These are phyloP conservation scores for Otolemur crassicaudatus DNA, from an alignment of 2,797 vertebrate species.

Conservation along the genomic window DNA sequence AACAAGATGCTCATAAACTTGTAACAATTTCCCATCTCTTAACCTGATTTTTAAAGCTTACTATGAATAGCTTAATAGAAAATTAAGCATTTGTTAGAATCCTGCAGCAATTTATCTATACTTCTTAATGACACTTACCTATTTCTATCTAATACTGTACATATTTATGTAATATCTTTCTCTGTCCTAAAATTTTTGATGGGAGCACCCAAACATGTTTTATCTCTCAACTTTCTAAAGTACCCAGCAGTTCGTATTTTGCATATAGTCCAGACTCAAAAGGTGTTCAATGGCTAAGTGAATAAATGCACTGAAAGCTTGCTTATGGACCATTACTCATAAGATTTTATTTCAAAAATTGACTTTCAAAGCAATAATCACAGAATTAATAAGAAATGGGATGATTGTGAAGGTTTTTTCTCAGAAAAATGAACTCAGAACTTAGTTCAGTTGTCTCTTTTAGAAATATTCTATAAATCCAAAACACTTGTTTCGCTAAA, in stretches of 20 bases:
- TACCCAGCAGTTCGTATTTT: neutral
- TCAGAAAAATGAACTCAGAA: slow-evolving; percentile 51
- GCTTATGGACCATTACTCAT: slow-evolving; percentile 18
- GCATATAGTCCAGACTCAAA: slow-evolving; percentile 14
- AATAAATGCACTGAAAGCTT: slow-evolving; percentile 57
- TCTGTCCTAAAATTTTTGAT: slow-evolving; percentile 11
- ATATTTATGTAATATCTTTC: neutral
- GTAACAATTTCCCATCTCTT: slow-evolving; percentile 9
- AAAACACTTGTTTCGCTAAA: slow-evolving; percentile 66
- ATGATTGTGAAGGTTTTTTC: slow-evolving; percentile 26
- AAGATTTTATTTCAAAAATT: slow-evolving; percentile 56
- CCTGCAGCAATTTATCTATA: neutral
- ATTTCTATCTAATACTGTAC: slow-evolving; percentile 13
- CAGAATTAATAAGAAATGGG: slow-evolving; percentile 55
- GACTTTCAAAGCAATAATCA: slow-evolving; percentile 21
- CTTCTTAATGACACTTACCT: slow-evolving; percentile 19
- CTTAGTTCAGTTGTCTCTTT: slow-evolving; percentile 35
- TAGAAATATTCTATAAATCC: slow-evolving; percentile 58
- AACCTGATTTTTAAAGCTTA: slow-evolving; percentile 43
- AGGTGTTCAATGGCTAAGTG: neutral
- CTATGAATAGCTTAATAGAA: slow-evolving; percentile 22
- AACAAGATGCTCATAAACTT: neutral
- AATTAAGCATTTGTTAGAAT: slow-evolving; percentile 25
- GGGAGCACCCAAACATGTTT: neutral
- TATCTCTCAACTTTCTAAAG: slow-evolving; percentile 48